Percentiles rank a stretch among this genome's conserved stretches.
Conservation (phyloP, 2,797 vertebrate species). For the Alectoris magna region DNA sequence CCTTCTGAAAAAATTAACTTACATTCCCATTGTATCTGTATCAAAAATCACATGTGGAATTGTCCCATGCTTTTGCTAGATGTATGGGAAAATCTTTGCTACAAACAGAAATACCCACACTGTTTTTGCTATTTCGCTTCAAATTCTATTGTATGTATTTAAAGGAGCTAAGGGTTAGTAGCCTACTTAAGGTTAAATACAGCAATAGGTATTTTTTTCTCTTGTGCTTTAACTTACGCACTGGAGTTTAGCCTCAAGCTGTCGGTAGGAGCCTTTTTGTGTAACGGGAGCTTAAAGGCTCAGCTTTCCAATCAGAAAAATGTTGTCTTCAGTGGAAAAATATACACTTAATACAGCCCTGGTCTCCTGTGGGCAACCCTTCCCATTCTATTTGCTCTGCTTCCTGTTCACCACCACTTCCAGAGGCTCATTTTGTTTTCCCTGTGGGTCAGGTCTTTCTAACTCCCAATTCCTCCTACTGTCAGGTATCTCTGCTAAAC, state of each 20-base stretch:
- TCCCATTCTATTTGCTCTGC: neutral
- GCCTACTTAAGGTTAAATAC: neutral
- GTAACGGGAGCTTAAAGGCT: neutral
- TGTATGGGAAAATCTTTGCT: neutral
- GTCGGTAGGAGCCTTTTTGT: neutral
- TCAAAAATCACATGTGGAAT: neutral
- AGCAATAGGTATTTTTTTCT: neutral
- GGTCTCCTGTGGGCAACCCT: neutral
- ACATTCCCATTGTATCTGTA: neutral
- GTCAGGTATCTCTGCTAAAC: neutral
- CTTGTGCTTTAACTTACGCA: neutral
- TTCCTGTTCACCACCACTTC: neutral
- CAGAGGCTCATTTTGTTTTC: neutral
- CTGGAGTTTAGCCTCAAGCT: neutral
- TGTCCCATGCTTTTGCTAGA: neutral
- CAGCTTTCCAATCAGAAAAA: neutral
- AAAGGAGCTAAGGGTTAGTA: neutral
- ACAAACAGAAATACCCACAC: too few relatives aligned
- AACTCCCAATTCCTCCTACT: neutral
- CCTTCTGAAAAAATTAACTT: neutral
- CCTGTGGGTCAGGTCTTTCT: neutral
- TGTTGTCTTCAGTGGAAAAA: neutral
- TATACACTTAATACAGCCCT: rapidly evolving
- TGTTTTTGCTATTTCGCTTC: neutral
- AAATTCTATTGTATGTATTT: neutral